Evolutionary conservation across 2,113 vertebrate genomes (phyloP), one percentile per base, ranked within the genome.

Genomic region (Brienomyrus brachyistius): DNA sequence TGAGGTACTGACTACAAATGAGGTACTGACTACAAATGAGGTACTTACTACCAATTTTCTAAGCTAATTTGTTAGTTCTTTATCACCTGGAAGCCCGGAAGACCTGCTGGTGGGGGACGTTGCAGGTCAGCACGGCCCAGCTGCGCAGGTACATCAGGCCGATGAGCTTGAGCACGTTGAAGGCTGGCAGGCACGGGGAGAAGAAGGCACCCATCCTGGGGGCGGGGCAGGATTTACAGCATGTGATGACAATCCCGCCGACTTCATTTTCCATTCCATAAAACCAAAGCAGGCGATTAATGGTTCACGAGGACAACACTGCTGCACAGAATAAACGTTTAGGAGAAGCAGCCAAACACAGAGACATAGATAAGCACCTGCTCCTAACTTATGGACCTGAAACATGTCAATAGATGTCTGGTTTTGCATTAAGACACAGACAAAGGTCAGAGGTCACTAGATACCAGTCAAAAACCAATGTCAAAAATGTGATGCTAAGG

Each of bases 181-280:
- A 97, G 0, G 98, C 98, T n/a, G 98, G 98, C 19, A 99, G 97
- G 87, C 98, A 99, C 0, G 98, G 98, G 0, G 98, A 99, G 95
- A 99, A 99, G 95, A 99, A 99, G 0, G 98, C 98, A 31, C 98
- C 98, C 98, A 99, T 99, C 98, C 98, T 99, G 89, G 5, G 93
- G 59, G 27, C 48, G 48, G 35, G 56, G 70, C 45, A 50, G 31
- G 89, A 90, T 91, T 91, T 89, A 92, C 77, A 62, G 54, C 56
- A 7, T 31, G 52, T 56, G 47, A 43, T 40, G 27, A 89, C 48
- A 59, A 77, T 77, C 10, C 83, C 70, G 45, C 52, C 27, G 19
- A 86, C 74, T 89, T 90, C 89, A 92, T 50, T 21, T 90, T 70
- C 56, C 43, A 82, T 19, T 66, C 35, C 43, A 77, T 86, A 88